Percentiles rank a stretch among this genome's conserved stretches.
Evolutionary conservation across 2,888 invertebrate genomes (phyloP).

Genomic region (Eristalinus aeneus): DNA sequence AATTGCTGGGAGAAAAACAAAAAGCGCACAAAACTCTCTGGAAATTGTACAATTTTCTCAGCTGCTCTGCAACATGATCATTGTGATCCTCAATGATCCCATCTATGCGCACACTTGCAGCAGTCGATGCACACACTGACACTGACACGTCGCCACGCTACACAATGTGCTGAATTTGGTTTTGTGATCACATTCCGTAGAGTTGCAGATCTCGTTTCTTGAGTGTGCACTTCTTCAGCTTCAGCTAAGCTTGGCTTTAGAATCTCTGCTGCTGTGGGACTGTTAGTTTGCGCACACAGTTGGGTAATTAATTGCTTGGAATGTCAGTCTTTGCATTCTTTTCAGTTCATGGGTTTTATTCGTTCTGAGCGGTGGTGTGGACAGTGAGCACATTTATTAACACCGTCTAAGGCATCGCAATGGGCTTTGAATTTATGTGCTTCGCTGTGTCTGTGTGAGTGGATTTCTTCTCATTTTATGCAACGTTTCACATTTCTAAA

Average conservation of each 20-base stretch:
- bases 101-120: background rate
- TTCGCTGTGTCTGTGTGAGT: background rate
- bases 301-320: slow-evolving; percentile 65
- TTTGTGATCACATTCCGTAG: slow-evolving; percentile 56
- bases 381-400: slow-evolving; percentile 62
- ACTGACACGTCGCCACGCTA: slow-evolving; percentile 26
- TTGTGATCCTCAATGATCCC: slow-evolving; percentile 8
- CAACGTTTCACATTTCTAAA: slow-evolving; percentile 70
- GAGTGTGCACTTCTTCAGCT: slow-evolving; percentile 43
- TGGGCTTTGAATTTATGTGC: slow-evolving; percentile 9
- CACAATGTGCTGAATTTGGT: slow-evolving; percentile 44
- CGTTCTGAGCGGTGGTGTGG: background rate
- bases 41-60: slow-evolving; percentile 34
- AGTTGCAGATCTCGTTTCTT: slow-evolving; percentile 23
- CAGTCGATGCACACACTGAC: slow-evolving; percentile 14
- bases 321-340: slow-evolving; percentile 66
- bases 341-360: slow-evolving; percentile 53
- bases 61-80: slow-evolving; percentile 48
- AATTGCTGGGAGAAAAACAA: slow-evolving; percentile 38
- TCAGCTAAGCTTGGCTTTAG: background rate
- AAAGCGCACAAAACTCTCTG: background rate
- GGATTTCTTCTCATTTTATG: slow-evolving; percentile 49
- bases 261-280: slow-evolving; percentile 14
- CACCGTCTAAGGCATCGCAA: slow-evolving; percentile 28
- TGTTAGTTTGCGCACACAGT: slow-evolving; percentile 67